Evolutionary conservation across 2,888 invertebrate species (phyloP).

Genomic region (Endotricha flammealis): DNA sequence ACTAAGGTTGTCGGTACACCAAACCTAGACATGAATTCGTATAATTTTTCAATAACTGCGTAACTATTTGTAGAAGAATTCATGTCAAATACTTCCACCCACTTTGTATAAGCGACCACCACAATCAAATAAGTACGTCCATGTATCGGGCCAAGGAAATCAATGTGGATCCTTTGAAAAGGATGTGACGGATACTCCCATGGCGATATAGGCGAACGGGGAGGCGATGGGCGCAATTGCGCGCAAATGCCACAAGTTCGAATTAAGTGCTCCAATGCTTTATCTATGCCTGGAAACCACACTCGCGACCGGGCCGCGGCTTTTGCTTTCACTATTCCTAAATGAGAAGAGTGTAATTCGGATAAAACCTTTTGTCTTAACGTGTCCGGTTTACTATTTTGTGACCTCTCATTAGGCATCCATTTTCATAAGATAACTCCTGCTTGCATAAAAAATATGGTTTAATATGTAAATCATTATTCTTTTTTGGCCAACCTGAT

Average conservation of each 20-base stretch:
- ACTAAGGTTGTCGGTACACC: constrained; percentile 22
- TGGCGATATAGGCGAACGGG: constrained; percentile 18
- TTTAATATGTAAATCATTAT: no score
- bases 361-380: constrained; percentile 13
- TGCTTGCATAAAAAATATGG: no score
- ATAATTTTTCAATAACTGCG: constrained; percentile 21
- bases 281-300: constrained; percentile 23
- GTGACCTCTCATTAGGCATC: constrained; percentile 27
- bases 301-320: constrained; percentile 22
- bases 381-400: constrained; percentile 21
- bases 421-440: no score
- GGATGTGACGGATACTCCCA: constrained; percentile 18
- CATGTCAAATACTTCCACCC: constrained; percentile 24
- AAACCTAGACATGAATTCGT: constrained; percentile 23
- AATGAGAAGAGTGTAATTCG: constrained; percentile 23
- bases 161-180: constrained; percentile 22
- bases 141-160: constrained; percentile 24
- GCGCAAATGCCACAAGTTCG: constrained; percentile 13
- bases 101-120: constrained; percentile 23
- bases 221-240: constrained; percentile 9
- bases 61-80: constrained; percentile 5
- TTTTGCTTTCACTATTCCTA: constrained; percentile 26
- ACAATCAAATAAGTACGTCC: constrained; percentile 15
- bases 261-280: constrained; percentile 15
- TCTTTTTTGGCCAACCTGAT: no score